phyloP scores from a whole-genome alignment of 2,113 vertebrate genomes.

The Aegotheles bennettii region DNA sequence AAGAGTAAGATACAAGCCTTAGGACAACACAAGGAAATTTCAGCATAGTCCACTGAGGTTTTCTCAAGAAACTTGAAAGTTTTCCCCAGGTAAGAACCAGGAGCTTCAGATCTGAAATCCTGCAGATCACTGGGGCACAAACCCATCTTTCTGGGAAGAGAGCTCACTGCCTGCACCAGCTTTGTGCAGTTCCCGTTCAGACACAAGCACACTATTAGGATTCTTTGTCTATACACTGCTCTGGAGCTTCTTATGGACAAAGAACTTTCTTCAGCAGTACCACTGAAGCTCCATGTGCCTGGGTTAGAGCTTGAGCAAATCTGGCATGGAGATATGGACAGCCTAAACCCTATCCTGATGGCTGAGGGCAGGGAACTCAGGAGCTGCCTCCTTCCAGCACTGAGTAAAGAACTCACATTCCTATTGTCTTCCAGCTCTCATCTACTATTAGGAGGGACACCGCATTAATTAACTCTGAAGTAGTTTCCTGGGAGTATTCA shows the following conservation, averaged over 20 bases:
- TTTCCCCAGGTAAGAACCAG: not conserved
- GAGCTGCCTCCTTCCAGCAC: not conserved
- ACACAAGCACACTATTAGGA: not conserved
- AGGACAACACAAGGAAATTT: not conserved
- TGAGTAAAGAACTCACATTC: not conserved
- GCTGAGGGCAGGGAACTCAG: not conserved
- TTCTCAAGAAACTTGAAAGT: not conserved
- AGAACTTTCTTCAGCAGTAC: not conserved
- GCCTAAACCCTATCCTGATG: too few relatives aligned
- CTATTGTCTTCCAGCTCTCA: not conserved
- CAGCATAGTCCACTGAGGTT: not conserved
- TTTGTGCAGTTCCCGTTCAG: not conserved
- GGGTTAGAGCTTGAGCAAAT: not conserved
- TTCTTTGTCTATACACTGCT: not conserved
- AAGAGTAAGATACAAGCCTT: not conserved
- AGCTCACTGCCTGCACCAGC: not conserved
- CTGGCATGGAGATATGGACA: not conserved
- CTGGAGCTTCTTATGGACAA: not conserved
- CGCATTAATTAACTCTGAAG: not conserved
- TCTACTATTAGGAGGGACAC: not conserved
- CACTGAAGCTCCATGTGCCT: too few relatives aligned
- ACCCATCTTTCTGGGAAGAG: not conserved
- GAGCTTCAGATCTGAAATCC: not conserved
- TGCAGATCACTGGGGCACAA: fast-evolving
- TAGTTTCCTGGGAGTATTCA: not conserved